Conservation (phyloP, 2,113 vertebrate genomes). For the Bombycilla garrulus region DNA sequence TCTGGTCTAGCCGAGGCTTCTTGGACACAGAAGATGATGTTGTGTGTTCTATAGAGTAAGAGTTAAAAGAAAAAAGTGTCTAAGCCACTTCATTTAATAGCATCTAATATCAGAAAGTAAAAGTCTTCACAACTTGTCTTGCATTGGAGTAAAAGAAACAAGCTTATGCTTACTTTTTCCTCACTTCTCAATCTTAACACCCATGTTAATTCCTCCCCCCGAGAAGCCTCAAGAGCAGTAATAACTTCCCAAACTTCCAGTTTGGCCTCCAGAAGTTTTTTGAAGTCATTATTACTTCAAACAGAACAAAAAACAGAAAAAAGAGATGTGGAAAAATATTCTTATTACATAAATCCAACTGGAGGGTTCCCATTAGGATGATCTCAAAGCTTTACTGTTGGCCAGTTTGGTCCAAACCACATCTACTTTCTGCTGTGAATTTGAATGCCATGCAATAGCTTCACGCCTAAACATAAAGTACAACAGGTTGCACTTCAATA, state of each 20-base stretch:
- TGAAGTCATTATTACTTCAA: neutral
- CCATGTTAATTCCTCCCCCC: neutral
- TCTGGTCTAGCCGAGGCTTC: slow-evolving; percentile 94
- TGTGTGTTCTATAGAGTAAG: slow-evolving; percentile 83
- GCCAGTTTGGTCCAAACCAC: neutral
- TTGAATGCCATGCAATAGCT: neutral
- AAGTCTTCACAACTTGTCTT: neutral
- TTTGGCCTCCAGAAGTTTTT: neutral
- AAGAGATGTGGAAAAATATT: neutral
- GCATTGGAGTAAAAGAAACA: neutral
- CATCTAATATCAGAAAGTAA: neutral
- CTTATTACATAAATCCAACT: neutral
- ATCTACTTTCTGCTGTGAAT: neutral
- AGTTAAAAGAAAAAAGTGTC: neutral
- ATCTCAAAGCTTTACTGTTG: neutral
- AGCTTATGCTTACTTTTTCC: neutral
- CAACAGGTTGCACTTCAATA: neutral
- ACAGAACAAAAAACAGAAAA: neutral
- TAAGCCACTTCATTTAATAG: neutral
- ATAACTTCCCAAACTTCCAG: neutral
- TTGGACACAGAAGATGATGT: slow-evolving; percentile 95
- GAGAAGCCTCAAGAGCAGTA: neutral
- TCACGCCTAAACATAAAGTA: neutral
- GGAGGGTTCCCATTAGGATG: neutral
- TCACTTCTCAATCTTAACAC: neutral